Conservation (phyloP, 2,888 invertebrate species). For the Falcaria lacertinaria region DNA sequence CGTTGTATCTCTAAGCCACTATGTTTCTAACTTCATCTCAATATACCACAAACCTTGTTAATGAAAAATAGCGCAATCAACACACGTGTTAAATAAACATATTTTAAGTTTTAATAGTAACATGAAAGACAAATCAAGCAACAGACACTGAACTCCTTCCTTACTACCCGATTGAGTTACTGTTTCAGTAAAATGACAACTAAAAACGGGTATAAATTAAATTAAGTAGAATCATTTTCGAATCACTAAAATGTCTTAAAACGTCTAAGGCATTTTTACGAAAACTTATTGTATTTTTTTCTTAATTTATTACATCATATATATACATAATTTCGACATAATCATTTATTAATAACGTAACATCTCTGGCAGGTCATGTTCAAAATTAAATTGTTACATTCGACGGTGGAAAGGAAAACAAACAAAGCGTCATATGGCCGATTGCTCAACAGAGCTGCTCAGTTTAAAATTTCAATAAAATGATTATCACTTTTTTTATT, state of each 20-base stretch:
- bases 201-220: slow-evolving; percentile 50
- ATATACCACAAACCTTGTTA: slow-evolving; percentile 69
- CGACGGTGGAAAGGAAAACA: too few relatives aligned
- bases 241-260: slow-evolving; percentile 62
- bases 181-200: slow-evolving; percentile 17
- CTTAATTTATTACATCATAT: slow-evolving; percentile 77
- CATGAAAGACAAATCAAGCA: slow-evolving; percentile 3
- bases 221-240: slow-evolving; percentile 38
- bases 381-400: slow-evolving; percentile 53
- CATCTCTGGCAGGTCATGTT: slow-evolving; percentile 65
- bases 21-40: slow-evolving; percentile 57
- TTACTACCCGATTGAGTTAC: slow-evolving; percentile 23
- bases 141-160: slow-evolving; percentile 7
- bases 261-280: slow-evolving; percentile 73
- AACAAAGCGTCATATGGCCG: too few relatives aligned
- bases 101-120: slow-evolving; percentile 7
- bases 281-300: slow-evolving; percentile 75
- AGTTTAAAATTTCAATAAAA: too few relatives aligned
- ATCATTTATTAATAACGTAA: slow-evolving; percentile 68
- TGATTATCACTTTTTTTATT: too few relatives aligned
- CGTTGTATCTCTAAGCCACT: slow-evolving; percentile 59
- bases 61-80: slow-evolving; percentile 60
- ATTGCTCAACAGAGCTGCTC: too few relatives aligned
- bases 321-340: slow-evolving; percentile 78
- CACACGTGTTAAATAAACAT: slow-evolving; percentile 50